Conservation (phyloP, 1,140 invertebrate species). For the Ceratoteleas bidentatus region DNA sequence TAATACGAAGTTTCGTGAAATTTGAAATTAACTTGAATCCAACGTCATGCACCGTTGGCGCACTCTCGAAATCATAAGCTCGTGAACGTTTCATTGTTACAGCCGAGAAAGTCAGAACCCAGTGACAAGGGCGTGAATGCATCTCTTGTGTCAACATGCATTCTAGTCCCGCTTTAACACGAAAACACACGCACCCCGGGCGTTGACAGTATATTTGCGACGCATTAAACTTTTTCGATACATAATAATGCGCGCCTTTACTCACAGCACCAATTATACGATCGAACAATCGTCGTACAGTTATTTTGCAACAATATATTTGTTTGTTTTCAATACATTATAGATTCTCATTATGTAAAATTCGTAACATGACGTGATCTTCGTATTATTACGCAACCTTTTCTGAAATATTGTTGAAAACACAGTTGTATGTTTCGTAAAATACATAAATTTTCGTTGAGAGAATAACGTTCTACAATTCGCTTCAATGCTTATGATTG, state of each 20-base stretch:
- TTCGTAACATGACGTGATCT: too few species aligned
- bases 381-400: too few species aligned
- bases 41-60: conserved; percentile 33
- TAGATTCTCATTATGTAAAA: too few species aligned
- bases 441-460: too few species aligned
- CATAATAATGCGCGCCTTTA: conserved; percentile 16
- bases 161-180: conserved; percentile 40
- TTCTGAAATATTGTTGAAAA: too few species aligned
- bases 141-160: conserved; percentile 38
- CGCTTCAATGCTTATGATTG: too few species aligned
- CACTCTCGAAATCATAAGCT: conserved; percentile 47
- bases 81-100: conserved; percentile 56
- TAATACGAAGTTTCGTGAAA: conserved; percentile 45
- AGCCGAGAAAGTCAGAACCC: conserved; percentile 52
- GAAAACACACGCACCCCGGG: conserved; percentile 14
- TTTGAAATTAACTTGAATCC: conserved; percentile 58
- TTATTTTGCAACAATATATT: too few species aligned
- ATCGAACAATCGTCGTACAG: too few species aligned
- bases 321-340: too few species aligned
- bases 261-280: too few species aligned
- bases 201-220: conserved; percentile 38
- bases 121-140: conserved; percentile 51
- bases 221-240: conserved; percentile 34
- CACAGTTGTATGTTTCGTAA: too few species aligned
- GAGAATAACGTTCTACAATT: too few species aligned